Evolutionary conservation across 2,797 vertebrate genomes (phyloP), one percentile per base, ranked within the genome.

Genomic region (Staurois parvus): DNA sequence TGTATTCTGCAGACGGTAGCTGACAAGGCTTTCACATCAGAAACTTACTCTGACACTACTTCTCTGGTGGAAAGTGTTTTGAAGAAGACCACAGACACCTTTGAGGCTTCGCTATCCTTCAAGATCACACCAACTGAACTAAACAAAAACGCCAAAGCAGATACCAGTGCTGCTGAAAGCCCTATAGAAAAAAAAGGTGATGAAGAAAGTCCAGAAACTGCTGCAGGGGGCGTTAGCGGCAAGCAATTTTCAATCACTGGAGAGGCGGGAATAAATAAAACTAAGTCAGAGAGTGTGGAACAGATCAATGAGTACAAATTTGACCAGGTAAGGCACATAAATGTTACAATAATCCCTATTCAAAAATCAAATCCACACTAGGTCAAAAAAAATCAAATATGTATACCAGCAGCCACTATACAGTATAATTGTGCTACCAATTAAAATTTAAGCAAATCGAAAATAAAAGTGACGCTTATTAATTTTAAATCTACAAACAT

Each of bases 1-100:
- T 66, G 1, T 11, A 3, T 15, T 29, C 28, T 5, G 4, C 64
- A 66, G 64, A 66, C 96, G 32, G 90, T 87, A 76, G 94, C 90
- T 37, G 94, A 96, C 29, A 97, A 97, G 92, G 92, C 83, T 0
- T 85, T 93, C 24, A 95, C 95, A 32, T 93, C 85, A 66, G 94
- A 96, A 81, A 88, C 93, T 85, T 97, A 94, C 56, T 92, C 96
- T 2, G 88, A 94, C 84, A 88, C 93, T 0, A 28, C 90, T 79
- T 84, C 85, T 73, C 42, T 95, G n/a, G 42, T 98, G 52, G 91
- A 0, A 78, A 92, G 93, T n/a, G 10, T 97, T 12, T 83, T 95
- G 10, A 70, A 0, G 0, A 91, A 96, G 2, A 90, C 28, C 0
- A 85, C 11, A 0, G 0, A 7, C 0, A 13, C 32, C 8, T 15